Conservation (phyloP, 2,888 invertebrate species). For the Conomelus anceps region DNA sequence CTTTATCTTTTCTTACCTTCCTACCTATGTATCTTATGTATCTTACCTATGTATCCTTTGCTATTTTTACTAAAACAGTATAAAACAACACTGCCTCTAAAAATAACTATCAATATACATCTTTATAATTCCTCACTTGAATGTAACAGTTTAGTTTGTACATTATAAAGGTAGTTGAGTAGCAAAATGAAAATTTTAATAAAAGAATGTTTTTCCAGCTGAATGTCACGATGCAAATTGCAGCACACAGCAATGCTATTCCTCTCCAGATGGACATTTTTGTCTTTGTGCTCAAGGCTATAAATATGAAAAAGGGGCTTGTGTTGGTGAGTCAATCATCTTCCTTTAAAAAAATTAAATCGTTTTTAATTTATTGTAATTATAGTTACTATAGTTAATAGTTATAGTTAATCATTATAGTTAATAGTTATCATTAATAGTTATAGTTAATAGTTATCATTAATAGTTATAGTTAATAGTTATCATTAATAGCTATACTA, state of each 20-base stretch:
- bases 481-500: no score
- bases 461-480: no score
- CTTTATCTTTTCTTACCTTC: no score
- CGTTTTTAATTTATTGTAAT: neutral
- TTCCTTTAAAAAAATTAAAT: conserved; percentile 16
- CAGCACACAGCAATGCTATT: conserved; percentile 38
- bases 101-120: no score
- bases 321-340: conserved; percentile 41
- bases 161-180: neutral
- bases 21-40: no score
- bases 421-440: no score
- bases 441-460: no score
- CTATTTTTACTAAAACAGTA: no score
- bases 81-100: no score
- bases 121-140: no score
- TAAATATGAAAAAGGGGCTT: conserved; percentile 33
- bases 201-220: neutral
- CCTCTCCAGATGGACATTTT: conserved; percentile 47
- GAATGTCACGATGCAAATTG: neutral
- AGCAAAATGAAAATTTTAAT: neutral
- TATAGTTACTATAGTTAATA: neutral
- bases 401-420: no score
- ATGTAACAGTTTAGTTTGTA: neutral
- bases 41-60: no score
- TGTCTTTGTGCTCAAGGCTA: conserved; percentile 53